phyloP scores from a whole-genome alignment of 2,888 invertebrate species.

The Chloroclysta siterata region DNA sequence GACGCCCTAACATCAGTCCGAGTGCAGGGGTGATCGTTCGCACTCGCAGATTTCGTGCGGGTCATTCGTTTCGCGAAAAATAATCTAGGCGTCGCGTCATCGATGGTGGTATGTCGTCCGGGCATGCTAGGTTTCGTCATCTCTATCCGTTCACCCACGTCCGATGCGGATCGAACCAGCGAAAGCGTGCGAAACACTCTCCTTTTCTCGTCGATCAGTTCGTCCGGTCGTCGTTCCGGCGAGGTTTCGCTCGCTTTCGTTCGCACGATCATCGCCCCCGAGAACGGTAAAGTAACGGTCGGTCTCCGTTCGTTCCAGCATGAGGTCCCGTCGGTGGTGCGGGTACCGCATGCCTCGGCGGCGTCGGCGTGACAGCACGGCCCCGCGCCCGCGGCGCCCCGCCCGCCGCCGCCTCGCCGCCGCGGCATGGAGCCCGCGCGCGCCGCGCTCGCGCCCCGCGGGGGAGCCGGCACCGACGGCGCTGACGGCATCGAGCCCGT shows the following conservation, averaged over 20 bases:
- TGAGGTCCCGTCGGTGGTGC: constrained; percentile 81
- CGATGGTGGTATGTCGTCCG: neutral
- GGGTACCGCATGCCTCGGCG: constrained; percentile 52
- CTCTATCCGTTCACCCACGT: neutral
- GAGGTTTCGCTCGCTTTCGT: neutral
- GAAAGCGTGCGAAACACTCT: no score
- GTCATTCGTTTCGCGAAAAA: neutral
- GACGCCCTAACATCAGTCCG: constrained; percentile 8
- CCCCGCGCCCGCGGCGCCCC: constrained; percentile 74
- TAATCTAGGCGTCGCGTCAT: neutral
- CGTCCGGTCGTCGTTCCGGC: no score
- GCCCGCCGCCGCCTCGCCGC: constrained; percentile 73
- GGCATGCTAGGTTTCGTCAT: neutral
- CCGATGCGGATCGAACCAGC: no score
- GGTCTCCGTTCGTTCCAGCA: constrained; percentile 62
- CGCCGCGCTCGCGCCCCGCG: constrained; percentile 73
- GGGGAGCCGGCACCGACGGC: no score
- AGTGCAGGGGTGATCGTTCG: neutral
- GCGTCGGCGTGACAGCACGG: constrained; percentile 82
- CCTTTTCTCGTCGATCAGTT: no score
- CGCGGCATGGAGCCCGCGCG: constrained; percentile 79
- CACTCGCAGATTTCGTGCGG: neutral
- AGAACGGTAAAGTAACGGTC: neutral
- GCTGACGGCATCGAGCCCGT: constrained; percentile 58
- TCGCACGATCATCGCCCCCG: neutral